Evolutionary conservation across 2,113 vertebrate species (phyloP).

Genomic region (Ceyx margarethae): DNA sequence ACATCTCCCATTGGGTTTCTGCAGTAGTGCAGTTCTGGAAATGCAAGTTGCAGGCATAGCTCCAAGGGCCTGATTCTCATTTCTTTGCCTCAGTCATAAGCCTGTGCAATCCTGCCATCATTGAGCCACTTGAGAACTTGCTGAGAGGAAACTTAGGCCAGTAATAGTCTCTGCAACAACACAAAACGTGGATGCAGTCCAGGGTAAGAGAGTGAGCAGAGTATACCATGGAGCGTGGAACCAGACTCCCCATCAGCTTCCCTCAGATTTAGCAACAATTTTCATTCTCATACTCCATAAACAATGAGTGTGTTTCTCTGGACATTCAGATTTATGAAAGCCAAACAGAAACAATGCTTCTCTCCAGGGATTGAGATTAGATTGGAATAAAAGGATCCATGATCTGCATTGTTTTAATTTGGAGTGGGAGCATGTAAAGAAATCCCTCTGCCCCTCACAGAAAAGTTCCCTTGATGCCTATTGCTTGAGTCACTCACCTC

Average conservation of each 20-base stretch:
- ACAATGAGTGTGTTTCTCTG: conserved; percentile 37
- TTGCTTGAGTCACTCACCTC: conserved; percentile 31
- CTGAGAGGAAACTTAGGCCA: background rate
- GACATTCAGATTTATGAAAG: conserved; percentile 53
- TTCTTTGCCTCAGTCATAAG: background rate
- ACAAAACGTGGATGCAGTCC: background rate
- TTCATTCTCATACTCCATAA: conserved; percentile 39
- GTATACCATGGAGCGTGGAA: background rate
- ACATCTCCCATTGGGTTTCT: background rate
- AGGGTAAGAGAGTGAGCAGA: background rate
- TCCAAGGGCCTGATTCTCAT: background rate
- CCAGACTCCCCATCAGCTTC: conserved; percentile 1
- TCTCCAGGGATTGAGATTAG: conserved; percentile 36
- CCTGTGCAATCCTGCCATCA: background rate
- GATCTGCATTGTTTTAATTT: conserved; percentile 33
- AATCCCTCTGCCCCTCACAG: background rate
- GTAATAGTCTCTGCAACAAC: background rate
- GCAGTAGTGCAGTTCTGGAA: conserved; percentile 3
- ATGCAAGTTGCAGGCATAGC: background rate
- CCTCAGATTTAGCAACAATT: conserved; percentile 37
- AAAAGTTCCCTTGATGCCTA: conserved; percentile 12
- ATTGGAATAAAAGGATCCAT: conserved; percentile 35
- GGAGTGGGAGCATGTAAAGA: background rate
- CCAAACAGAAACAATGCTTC: conserved; percentile 41
- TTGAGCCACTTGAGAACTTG: background rate